A percentile compares a stretch with the other conserved stretches of the same genome.
These are phyloP conservation scores for Leptinotarsa defecta DNA, from an alignment of 1,140 invertebrate species.

Conservation along the genomic window DNA sequence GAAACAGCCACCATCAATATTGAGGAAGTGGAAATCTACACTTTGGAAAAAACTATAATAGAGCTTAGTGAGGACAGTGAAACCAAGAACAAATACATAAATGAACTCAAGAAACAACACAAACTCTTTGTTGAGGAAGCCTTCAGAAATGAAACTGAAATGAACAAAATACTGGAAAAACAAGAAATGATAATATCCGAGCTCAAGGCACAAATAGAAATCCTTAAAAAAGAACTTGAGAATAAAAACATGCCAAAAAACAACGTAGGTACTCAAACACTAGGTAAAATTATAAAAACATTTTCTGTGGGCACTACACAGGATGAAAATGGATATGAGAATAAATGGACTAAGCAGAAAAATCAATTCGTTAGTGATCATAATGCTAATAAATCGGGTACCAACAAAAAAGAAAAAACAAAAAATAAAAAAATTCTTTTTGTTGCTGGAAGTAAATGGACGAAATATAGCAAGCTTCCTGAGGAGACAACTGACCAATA, in stretches of 20 bases:
- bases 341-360: neutral
- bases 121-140: no score
- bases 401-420: no score
- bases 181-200: neutral
- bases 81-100: slow-evolving; percentile 2
- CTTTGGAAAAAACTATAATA: neutral
- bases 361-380: no score
- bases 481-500: no score
- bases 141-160: no score
- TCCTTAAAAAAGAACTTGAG: neutral
- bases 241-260: neutral
- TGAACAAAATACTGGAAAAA: no score
- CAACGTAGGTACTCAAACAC: neutral
- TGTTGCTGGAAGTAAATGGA: no score
- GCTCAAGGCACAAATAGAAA: neutral
- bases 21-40: neutral
- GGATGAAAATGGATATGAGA: neutral
- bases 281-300: neutral
- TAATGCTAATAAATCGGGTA: no score
- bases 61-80: no score
- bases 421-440: no score
- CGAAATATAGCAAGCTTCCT: no score
- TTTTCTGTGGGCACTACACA: neutral
- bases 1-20: neutral
- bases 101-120: neutral